A percentile compares a stretch with the other conserved stretches of the same genome.
Evolutionary conservation across 2,113 vertebrate species (phyloP).

Genomic region (Callaeas wilsoni): DNA sequence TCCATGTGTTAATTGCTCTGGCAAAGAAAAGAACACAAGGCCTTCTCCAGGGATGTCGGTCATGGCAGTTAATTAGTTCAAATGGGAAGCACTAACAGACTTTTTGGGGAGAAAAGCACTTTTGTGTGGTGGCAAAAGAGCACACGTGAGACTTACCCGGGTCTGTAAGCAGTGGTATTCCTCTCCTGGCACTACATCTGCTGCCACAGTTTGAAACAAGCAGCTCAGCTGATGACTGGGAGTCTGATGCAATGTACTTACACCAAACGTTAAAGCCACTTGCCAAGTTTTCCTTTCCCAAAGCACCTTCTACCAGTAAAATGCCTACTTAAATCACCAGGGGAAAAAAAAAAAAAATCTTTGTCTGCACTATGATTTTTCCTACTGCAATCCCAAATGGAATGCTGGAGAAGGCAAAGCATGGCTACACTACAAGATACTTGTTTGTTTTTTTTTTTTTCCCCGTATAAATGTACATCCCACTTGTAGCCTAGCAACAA

Average conservation of each 20-base stretch:
- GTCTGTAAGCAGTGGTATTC: neutral
- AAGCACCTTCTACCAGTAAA: neutral
- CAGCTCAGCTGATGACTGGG: neutral
- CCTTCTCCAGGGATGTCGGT: neutral
- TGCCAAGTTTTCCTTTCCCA: neutral
- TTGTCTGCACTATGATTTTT: neutral
- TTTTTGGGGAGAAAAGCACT: neutral
- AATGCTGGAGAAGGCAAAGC: neutral
- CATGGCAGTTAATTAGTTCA: neutral
- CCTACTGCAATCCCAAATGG: neutral
- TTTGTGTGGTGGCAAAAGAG: neutral
- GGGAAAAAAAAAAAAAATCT: neutral
- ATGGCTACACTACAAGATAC: neutral
- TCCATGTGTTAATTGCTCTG: neutral
- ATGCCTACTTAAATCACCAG: neutral
- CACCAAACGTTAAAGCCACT: neutral
- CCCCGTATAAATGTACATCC: conserved; percentile 19
- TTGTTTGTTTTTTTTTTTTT: neutral
- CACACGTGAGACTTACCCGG: neutral
- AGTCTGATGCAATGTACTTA: conserved; percentile 19
- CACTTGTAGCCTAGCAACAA: conserved; percentile 67
- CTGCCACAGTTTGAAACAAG: neutral
- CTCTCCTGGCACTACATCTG: neutral
- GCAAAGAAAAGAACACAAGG: neutral
- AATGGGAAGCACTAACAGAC: neutral